Evolutionary conservation across 1,140 invertebrate species (phyloP), one percentile per base, ranked within the genome.

Genomic region (Nymphalis io): DNA sequence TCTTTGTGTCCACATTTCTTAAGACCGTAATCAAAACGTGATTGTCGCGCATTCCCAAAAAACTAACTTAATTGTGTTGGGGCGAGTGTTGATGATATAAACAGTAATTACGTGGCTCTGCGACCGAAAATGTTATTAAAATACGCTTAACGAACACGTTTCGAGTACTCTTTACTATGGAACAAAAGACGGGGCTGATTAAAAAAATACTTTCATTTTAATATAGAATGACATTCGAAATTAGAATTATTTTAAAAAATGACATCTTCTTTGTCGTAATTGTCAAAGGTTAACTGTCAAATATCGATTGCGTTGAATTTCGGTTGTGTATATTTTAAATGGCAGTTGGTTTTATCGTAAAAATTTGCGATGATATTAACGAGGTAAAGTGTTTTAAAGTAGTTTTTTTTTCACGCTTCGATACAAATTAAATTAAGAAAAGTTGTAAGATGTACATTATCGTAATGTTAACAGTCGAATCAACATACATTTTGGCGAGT

Each of bases 91-190:
- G 87, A 89, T 87, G 84, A 85, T 83, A 87, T 86, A 85, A 87
- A 88, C 82, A 87, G 82, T 88, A 90, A 91, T 90, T 91, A 89
- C 84, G 74, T 79, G 63, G 81, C 75, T 85, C 77, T 59, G 79
- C 79, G 74, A 80, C 75, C 80, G 60, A 80, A 89, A 89, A 85
- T 82, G 87, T 89, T 91, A 90, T 91, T 90, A 91, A 91, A 91
- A 89, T 86, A 73, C 83, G 81, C 83, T 91, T 90, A 90, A 83
- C 83, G 74, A 79, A 79, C 78, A 78, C 83, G 79, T 75, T 83
- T 73, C 61, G 79, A 63, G 77, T 78, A 48, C 55, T 65, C 62
- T 55, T 61, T 59, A 53, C 71, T 38, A 20, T 16, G 33, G 27
- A 60, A 63, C 59, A 48, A 44, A 55, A 33, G 23, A 48, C n/a